A percentile compares a stretch with the other conserved stretches of the same genome.
phyloP scores from a whole-genome alignment of 2,888 invertebrate genomes.

The Abrostola tripartita region DNA sequence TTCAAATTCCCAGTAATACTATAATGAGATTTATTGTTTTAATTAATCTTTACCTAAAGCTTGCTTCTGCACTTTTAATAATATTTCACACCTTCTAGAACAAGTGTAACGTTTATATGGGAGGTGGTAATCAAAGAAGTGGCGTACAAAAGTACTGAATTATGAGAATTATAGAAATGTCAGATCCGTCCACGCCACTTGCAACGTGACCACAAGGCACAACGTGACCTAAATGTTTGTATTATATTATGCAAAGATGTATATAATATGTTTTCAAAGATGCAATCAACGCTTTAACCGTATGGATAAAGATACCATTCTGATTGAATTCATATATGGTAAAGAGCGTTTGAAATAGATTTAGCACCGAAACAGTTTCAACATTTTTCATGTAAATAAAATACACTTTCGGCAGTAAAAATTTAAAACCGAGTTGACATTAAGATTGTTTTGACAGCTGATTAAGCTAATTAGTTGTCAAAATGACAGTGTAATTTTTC shows the following conservation, averaged over 20 bases:
- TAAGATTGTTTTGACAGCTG: too few species aligned
- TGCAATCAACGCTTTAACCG: not conserved
- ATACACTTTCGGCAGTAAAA: too few species aligned
- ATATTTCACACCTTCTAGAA: slow-evolving; percentile 48
- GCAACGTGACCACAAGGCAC: slow-evolving; percentile 87
- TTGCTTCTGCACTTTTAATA: slow-evolving; percentile 8
- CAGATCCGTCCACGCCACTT: slow-evolving; percentile 85
- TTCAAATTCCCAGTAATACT: not conserved
- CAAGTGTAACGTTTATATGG: slow-evolving; percentile 36
- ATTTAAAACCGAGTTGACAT: too few species aligned
- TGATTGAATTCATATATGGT: too few species aligned
- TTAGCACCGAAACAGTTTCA: too few species aligned
- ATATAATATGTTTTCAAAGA: not conserved
- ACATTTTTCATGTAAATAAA: too few species aligned
- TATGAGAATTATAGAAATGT: slow-evolving; percentile 57
- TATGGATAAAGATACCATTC: too few species aligned
- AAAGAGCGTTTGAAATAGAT: too few species aligned
- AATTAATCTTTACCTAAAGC: slow-evolving; percentile 1
- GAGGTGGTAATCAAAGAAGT: slow-evolving; percentile 45
- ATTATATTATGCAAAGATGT: slow-evolving; percentile 24
- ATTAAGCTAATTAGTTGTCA: too few species aligned
- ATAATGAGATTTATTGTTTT: not conserved
- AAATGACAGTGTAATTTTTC: too few species aligned
- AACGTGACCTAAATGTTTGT: slow-evolving; percentile 62
- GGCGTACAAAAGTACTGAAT: slow-evolving; percentile 41